Conservation (phyloP, 2,113 vertebrate genomes). For the Condylura cristata region DNA sequence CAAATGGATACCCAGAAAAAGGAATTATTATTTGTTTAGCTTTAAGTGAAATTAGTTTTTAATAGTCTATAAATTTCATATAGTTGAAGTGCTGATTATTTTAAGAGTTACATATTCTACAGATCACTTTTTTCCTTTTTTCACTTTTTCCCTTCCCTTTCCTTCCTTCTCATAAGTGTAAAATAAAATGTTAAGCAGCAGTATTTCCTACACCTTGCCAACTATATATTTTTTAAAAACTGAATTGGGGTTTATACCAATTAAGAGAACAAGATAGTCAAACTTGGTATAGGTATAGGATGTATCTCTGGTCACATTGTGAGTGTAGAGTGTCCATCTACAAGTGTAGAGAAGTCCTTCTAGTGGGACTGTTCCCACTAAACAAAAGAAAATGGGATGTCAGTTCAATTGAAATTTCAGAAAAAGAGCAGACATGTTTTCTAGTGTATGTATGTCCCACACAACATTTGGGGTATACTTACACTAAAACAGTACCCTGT, state of each 20-base stretch:
- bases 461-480: neutral
- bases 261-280: neutral
- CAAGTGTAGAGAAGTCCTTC: neutral
- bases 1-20: neutral
- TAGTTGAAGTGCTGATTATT: neutral
- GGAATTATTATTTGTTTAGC: neutral
- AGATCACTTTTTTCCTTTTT: neutral
- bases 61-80: neutral
- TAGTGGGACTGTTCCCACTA: neutral
- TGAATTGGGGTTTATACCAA: neutral
- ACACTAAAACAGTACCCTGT: neutral
- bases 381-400: neutral
- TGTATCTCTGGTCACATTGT: too few relatives aligned
- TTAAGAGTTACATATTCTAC: neutral
- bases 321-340: too few relatives aligned
- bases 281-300: neutral
- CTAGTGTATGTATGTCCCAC: too few relatives aligned
- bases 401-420: neutral
- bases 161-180: neutral
- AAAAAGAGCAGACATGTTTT: fast-evolving
- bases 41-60: neutral
- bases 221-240: neutral
- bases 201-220: neutral
- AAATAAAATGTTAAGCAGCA: neutral
- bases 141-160: too few relatives aligned